Evolutionary conservation across 1,140 invertebrate species (phyloP), one percentile per base, ranked within the genome.

Genomic region (Papilio polyxenes): DNA sequence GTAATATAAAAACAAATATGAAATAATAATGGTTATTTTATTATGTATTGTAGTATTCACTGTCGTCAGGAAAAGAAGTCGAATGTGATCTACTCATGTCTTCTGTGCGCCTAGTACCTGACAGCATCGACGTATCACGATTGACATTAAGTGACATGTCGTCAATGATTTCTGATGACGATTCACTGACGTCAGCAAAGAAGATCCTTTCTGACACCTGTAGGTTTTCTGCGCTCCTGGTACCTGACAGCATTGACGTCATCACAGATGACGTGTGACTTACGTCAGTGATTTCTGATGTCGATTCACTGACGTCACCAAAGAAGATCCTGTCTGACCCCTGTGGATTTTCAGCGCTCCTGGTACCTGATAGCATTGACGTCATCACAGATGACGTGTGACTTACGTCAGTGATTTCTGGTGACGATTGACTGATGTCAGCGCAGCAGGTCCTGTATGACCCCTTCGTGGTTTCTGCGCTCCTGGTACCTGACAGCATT

Each of bases 151-250:
- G 8, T 31, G 23, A 72, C 65, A 31, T 13, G 31, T 31, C 65
- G 65, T 72, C 20, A 72, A 6, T 6, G 40, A n/a, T 31, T 7
- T 17, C 2, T 72, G 65, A 72, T 72, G 65, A 72, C 65, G 65
- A 72, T n/a, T 72, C 11, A 11, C 51, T 51, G 51, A 51, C 51
- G 51, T 51, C 9, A 11, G 51, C 40, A 40, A 2, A 40, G 40
- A n/a, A 6, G 40, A 6, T 40, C 40, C 40, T 6, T 3, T 53
- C 1, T 53, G 51, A 53, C 51, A 11, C 5, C 1, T 17, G 90
- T 89, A 62, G 95, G 94, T 80, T 89, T 89, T 53, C 89, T 87
- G 83, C 92, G 90, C 15, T 94, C 92, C 89, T 95, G 90, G 84
- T 92, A 92, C 13, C 10, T 74, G 31, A 48, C 13, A 48, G 13